Evolutionary conservation across 1,140 invertebrate species (phyloP).

Genomic region (Bombus polaris): DNA sequence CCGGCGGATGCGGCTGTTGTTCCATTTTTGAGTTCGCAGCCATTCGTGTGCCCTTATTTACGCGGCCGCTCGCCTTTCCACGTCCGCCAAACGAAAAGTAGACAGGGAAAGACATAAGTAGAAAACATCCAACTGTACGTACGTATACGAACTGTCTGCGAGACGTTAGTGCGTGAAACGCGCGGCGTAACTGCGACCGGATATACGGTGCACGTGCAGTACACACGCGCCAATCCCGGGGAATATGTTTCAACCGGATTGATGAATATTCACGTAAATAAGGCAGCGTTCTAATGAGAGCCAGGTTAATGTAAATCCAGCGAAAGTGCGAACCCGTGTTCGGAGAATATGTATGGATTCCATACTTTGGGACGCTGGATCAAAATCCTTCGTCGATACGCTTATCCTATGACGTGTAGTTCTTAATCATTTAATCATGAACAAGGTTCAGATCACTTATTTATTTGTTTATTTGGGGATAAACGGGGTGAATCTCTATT

Average conservation of each 20-base stretch:
- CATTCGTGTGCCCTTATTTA: slow-evolving; percentile 64
- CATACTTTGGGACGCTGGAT: not conserved
- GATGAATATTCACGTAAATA: slow-evolving; percentile 69
- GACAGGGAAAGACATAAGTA: not conserved
- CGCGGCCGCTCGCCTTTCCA: slow-evolving; percentile 37
- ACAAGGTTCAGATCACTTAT: too few relatives aligned
- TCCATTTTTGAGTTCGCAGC: slow-evolving; percentile 70
- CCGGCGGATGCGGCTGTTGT: slow-evolving; percentile 68
- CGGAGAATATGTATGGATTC: slow-evolving; percentile 3
- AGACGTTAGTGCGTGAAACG: slow-evolving; percentile 26
- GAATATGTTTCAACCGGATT: slow-evolving; percentile 57
- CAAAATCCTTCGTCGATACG: not conserved
- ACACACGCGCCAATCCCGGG: slow-evolving; percentile 19
- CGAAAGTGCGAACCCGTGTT: not conserved
- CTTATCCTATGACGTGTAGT: not conserved
- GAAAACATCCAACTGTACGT: not conserved
- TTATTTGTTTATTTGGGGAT: too few relatives aligned
- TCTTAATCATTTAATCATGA: too few relatives aligned
- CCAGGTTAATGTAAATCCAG: slow-evolving; percentile 62
- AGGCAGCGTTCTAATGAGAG: slow-evolving; percentile 53
- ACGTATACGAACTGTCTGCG: slow-evolving; percentile 3
- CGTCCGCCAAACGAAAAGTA: not conserved
- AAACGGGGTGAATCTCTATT: too few relatives aligned
- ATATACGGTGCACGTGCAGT: slow-evolving; percentile 39
- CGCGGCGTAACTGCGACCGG: slow-evolving; percentile 3